phyloP scores from a whole-genome alignment of 2,797 vertebrate genomes.

The Mus minutoides region DNA sequence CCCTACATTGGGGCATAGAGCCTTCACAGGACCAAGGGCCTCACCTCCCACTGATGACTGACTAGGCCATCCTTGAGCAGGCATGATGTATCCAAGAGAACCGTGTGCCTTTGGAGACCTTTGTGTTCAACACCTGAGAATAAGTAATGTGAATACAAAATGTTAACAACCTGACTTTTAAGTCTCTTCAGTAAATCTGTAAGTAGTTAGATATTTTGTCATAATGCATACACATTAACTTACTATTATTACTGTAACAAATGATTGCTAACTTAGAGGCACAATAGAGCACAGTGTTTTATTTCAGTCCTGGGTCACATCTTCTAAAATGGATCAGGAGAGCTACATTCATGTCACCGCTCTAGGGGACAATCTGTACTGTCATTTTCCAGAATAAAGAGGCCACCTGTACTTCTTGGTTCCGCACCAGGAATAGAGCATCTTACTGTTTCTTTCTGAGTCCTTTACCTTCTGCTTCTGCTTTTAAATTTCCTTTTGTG shows the following conservation, averaged over 20 bases:
- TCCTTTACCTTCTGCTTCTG: neutral
- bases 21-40: too few relatives aligned
- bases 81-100: neutral
- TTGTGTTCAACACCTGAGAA: slow-evolving; percentile 22
- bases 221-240: neutral
- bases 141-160: neutral
- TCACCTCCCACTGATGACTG: too few relatives aligned
- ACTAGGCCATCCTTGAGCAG: neutral
- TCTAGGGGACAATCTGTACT: neutral
- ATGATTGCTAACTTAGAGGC: neutral
- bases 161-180: neutral
- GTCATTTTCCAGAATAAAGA: neutral
- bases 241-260: neutral
- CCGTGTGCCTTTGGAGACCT: neutral
- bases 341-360: neutral
- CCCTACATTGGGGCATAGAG: too few relatives aligned
- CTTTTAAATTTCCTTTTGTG: neutral
- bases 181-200: neutral
- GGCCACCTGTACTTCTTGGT: neutral
- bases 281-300: neutral
- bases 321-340: neutral
- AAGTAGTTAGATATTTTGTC: neutral
- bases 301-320: neutral
- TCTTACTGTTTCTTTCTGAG: neutral
- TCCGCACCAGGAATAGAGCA: neutral